Evolutionary conservation across 1,140 invertebrate species (phyloP), one percentile per base, ranked within the genome.

Genomic region (Drosophila elegans): DNA sequence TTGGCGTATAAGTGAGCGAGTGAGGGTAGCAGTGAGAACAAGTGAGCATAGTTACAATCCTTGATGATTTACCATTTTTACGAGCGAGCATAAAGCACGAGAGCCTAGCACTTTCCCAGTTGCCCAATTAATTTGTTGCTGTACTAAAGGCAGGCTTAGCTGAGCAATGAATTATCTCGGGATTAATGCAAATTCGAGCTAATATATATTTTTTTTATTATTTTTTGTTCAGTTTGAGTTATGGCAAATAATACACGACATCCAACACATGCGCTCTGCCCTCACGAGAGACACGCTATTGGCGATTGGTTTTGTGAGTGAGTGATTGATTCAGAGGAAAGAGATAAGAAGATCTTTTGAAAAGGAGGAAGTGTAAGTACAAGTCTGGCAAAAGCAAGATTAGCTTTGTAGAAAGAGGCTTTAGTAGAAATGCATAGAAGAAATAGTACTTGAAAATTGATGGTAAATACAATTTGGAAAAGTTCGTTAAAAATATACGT

Each of bases 251-350:
- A 85, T 90, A 89, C 85, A 91, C 85, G 78, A 92, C 91, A 92
- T 92, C 91, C 91, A 92, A 92, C 91, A 92, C 91, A 92, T 92
- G 90, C 91, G 91, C 91, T 92, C 91, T 92, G 91, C 91, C 91
- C 91, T 91, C 78, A 82, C 75, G 77, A 85, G 79, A 90, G 85
- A 90, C 85, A 91, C 84, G 88, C 79, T 90, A 89, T 83, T 88
- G 82, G 86, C 63, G 72, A 76, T 77, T 74, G 64, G 63, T 73
- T 76, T 60, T 64, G 74, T 77, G 71, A 82, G 78, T 80, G 61
- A 75, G 62, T 89, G 80, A 79, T 56, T 59, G 52, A 71, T 55
- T 73, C 51, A 56, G 56, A 83, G 36, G 32, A 60, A 38, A 78
- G 34, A 74, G 29, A 11, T 11, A 78, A 51, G 54, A 34, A 46